Base-by-base conservation (phyloP, 2,113 vertebrate genomes). In the Heliornis fulica region DNA sequence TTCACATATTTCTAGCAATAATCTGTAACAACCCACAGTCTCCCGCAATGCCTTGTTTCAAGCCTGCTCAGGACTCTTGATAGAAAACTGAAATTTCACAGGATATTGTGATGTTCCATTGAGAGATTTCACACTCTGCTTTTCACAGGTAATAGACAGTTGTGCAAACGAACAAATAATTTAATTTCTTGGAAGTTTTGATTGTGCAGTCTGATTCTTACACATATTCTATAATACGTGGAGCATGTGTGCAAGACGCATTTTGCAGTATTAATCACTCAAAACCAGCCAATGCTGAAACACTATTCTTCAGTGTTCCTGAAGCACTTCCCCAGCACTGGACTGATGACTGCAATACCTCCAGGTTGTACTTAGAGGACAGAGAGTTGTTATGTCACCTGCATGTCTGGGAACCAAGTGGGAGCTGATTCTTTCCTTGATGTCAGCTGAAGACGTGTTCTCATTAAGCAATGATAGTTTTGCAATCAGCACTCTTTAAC, bases 201-300 rank as follows among this genome's bases (percentile, higher is more conserved):
- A 12, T 65, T 54, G 25, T 54, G n/a, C 16, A 70, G 41, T 36
- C 54, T 87, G 45, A 14, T 66, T 43, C 29, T 41, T 76, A 28
- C 53, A 25, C 0, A 5, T 38, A 26, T 34, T 80, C 32, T 41
- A 3, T 17, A 11, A 3, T 17, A 11, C 9, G 28, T 21, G 29
- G 5, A 71, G 53, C 32, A 63, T 13, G 46, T 83, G 31, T 14
- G 31, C 32, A 45, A 66, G 40, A 54, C 41, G 18, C 1, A 0
- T n/a, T 89, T 54, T 70, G 43, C 76, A 60, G 46, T n/a, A 26
- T 66, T 79, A 51, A 29, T 61, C 36, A 8, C 51, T 68, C 48
- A 11, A 17, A 40, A 29, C 20, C 46, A 66, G 54, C 46, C 66
- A 20, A 51, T 3, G 10, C 66, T 86, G 77, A 63, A 59, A 50